Conservation (phyloP, 2,888 invertebrate genomes). For the Drosophila subquinaria region DNA sequence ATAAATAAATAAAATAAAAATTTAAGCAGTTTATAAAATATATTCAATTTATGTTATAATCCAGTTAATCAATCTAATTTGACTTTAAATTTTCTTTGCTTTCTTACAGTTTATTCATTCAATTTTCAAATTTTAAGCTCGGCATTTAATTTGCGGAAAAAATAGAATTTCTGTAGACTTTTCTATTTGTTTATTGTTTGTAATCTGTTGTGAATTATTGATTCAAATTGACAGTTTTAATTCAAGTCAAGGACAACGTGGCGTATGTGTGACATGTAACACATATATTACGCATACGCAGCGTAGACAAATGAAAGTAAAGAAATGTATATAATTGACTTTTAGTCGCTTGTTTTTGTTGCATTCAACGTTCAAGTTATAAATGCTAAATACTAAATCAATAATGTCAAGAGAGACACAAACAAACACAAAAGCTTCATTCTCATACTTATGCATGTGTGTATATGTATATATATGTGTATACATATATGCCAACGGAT, state of each 20-base stretch:
- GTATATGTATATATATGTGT: not conserved
- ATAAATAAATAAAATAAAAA: too few relatives aligned
- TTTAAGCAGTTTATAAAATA: too few relatives aligned
- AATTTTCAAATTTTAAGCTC: not conserved
- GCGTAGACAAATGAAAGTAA: slow-evolving; percentile 14
- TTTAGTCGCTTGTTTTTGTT: not conserved
- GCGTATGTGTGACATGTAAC: slow-evolving; percentile 40
- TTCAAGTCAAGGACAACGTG: slow-evolving; percentile 34
- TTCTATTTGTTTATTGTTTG: not conserved
- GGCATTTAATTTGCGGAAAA: not conserved
- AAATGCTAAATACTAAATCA: slow-evolving; percentile 70
- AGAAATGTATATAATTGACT: slow-evolving; percentile 8
- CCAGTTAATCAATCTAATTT: too few relatives aligned
- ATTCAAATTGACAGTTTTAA: not conserved
- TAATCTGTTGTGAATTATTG: not conserved
- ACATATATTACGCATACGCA: slow-evolving; percentile 41
- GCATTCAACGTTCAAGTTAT: slow-evolving; percentile 52
- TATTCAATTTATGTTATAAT: too few relatives aligned
- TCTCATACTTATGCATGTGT: not conserved
- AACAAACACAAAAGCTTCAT: too few relatives aligned
- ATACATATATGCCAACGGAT: slow-evolving; percentile 39
- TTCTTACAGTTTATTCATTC: too few relatives aligned
- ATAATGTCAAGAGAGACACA: slow-evolving; percentile 56
- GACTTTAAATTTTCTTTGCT: too few relatives aligned
- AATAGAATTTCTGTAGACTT: not conserved